Evolutionary conservation across 2,888 invertebrate genomes (phyloP), one percentile per base, ranked within the genome.

Genomic region (Ferrisia virgata): DNA sequence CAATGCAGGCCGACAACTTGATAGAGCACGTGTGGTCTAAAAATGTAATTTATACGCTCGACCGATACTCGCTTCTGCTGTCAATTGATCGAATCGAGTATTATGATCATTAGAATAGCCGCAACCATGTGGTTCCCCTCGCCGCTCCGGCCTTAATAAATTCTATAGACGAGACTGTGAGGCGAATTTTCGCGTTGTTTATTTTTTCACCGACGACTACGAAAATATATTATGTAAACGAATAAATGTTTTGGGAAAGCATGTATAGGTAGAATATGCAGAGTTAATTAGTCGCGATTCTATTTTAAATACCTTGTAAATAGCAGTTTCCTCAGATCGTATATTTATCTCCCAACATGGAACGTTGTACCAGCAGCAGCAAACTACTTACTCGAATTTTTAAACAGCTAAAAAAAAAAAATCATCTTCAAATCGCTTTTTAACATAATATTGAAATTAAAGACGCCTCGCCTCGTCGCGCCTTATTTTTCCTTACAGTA

Each of bases 361-460:
- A 40, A 8, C 5, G 5, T 40, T 40, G 11, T 18, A 47, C 47
- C n/a, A n/a, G n/a, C n/a, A n/a, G n/a, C n/a, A n/a, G n/a, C n/a
- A n/a, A n/a, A n/a, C n/a, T n/a, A n/a, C n/a, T n/a, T 18, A 47
- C 28, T 64, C 58, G 58, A 25, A 64, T 18, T 64, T 28, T 64
- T 28, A 13, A 64, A 64, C 25, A 25, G 1, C 43, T 18, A 28
- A 9, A 25, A n/a, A 6, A 47, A 18, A 43, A 47, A 47, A 47
- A 18, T 18, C 18, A 6, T n/a, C n/a, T 4, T 18, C n/a, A n/a
- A 18, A 47, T 47, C 18, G 18, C 2, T 28, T 64, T 64, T 72
- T 33, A 72, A 33, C 72, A 72, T 72, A 72, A 72, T 72, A 72
- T 72, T n/a, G 25, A 33, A 72, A 72, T 72, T 72, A 72, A 72